These are phyloP conservation scores for Synanthedon vespiformis DNA, from an alignment of 2,888 invertebrate species.

Conservation along the genomic window DNA sequence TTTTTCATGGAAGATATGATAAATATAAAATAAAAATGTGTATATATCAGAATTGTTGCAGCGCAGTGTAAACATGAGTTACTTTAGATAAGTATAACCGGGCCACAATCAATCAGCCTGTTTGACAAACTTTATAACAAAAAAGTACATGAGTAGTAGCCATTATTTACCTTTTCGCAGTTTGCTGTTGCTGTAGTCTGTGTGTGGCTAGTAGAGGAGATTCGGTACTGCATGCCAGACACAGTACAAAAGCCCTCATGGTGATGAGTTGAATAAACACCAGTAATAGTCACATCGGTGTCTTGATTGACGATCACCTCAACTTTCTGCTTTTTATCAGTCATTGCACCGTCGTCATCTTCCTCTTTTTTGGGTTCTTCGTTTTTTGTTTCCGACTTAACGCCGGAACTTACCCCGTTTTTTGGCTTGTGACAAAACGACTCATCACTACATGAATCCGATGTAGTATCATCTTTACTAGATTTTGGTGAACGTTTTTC, in stretches of 20 bases:
- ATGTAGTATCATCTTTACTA: slow-evolving; percentile 69
- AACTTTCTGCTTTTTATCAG: slow-evolving; percentile 70
- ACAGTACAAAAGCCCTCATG: slow-evolving; percentile 89
- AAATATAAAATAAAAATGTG: no score
- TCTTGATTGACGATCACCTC: slow-evolving; percentile 88
- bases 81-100: slow-evolving; percentile 5
- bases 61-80: not conserved
- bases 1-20: no score
- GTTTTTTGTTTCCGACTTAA: slow-evolving; percentile 63
- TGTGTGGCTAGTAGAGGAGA: slow-evolving; percentile 87
- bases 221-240: slow-evolving; percentile 87
- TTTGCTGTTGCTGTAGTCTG: slow-evolving; percentile 88
- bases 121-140: no score
- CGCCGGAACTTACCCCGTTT: slow-evolving; percentile 66
- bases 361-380: slow-evolving; percentile 53
- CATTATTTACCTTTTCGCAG: slow-evolving; percentile 70
- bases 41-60: no score
- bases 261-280: slow-evolving; percentile 85
- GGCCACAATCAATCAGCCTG: not conserved
- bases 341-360: slow-evolving; percentile 36
- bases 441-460: slow-evolving; percentile 68
- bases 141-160: no score
- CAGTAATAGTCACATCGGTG: slow-evolving; percentile 89
- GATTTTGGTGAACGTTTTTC: slow-evolving; percentile 77
- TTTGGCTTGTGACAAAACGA: slow-evolving; percentile 64